Base-by-base conservation (phyloP, 2,888 invertebrate genomes). In the Rhingia rostrata region DNA sequence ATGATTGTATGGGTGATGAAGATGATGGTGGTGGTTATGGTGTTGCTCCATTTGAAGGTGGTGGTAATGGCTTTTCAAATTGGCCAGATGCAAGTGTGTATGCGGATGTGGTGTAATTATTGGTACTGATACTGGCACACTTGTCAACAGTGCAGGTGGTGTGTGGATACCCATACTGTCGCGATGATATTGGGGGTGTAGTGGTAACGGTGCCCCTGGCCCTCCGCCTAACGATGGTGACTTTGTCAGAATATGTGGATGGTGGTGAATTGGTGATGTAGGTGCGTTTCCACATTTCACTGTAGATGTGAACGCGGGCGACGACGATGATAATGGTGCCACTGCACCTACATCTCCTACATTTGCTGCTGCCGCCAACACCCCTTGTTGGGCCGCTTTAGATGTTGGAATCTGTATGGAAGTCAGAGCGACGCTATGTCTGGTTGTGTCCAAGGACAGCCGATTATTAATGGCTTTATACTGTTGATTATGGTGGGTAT, bases 41-140 rank as follows among this genome's bases (percentile, higher is more conserved):
- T 79, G 83, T 7, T 69, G 72, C 51, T 86, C 80, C 74, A 81
- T 78, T 47, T 77, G 86, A 43, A 74, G 74, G 86, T 82, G 78
- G 43, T 86, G 86, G 64, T 80, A 80, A 77, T 78, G 79, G 47
- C 49, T 84, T 84, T 84, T 84, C 84, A 84, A 84, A 84, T 84
- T 84, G 70, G 80, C 64, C 33, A 75, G 64, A 41, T 74, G 83
- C 64, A 74, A 78, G 70, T 78, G 85, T 73, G 60, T 84, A 73
- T 85, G 84, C 81, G 81, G 85, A 85, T 87, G 88, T 86, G 88
- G 87, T 86, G 88, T 87, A 87, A 87, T 86, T 77, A 89, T 88
- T 87, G 89, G 89, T 86, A 89, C 88, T 79, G 89, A 87, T 86
- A 87, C 87, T 87, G 88, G 88, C 87, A 88, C 88, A 88, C 81